Evolutionary conservation across 2,113 vertebrate genomes (phyloP), one percentile per base, ranked within the genome.

Genomic region (Phyllopteryx taeniolatus): DNA sequence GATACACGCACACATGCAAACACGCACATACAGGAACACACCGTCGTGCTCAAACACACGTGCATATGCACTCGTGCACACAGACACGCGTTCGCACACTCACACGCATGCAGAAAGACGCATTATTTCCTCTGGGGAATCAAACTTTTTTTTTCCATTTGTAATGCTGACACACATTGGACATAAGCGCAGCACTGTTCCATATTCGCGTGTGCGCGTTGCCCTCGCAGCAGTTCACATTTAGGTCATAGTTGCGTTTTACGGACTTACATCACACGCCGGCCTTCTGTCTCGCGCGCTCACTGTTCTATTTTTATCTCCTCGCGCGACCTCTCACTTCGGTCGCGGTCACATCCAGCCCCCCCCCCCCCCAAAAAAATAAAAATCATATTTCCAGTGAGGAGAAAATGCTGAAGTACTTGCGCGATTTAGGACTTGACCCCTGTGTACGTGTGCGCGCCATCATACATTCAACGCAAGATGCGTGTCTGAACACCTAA

Each of bases 11-110:
- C n/a, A n/a, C n/a, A n/a, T n/a, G n/a, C n/a, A n/a, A n/a, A n/a
- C 27, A 27, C 1, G 27, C 27, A 27, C 1, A 27, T 1, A 27
- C 27, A 27, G 27, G 27, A 27, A 27, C 27, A 27, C 27, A 27
- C 27, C 27, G 27, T 27, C 27, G 2, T 49, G 6, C 33, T 72
- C 71, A 61, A 61, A 75, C 53, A 68, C 33, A 63, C 46, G 71
- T 19, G 53, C 60, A 64, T 68, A 60, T 1, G 19, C 13, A 27
- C 27, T 27, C 27, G 27, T 27, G 27, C 27, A n/a, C 9, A n/a
- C 1, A 20, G 5, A 15, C n/a, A 27, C 27, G 27, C 27, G 27
- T 27, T 27, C 27, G 11, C 6, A 49, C 46, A 7, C 46, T 4
- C 2, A 49, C 2, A 39, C 35, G 6, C 35, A 39, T 39, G 35